Evolutionary conservation across 1,140 invertebrate genomes (phyloP).

Genomic region (Drosophila ogumai): DNA sequence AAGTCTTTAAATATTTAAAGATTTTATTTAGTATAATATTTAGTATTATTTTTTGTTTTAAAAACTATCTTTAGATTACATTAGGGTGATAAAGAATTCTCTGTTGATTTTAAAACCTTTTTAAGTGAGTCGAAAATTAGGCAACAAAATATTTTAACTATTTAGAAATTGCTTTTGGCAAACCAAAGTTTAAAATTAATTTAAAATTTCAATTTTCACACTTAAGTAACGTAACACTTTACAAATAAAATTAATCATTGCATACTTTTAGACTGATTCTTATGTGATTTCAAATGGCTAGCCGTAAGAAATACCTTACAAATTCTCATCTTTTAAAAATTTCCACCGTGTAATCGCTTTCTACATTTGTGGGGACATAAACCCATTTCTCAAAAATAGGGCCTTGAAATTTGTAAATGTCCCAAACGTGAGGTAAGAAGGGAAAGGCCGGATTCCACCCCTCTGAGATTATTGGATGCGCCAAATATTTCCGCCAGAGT

Average conservation of each 20-base stretch:
- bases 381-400: neutral
- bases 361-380: neutral
- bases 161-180: too few relatives aligned
- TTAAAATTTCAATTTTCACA: neutral
- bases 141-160: too few relatives aligned
- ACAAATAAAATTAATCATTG: neutral
- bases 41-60: neutral
- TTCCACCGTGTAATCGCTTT: neutral
- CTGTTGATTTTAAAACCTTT: neutral
- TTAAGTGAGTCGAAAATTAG: too few relatives aligned
- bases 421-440: neutral
- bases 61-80: too few relatives aligned
- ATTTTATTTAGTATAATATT: neutral
- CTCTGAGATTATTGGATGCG: neutral
- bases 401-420: constrained; percentile 1
- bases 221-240: neutral
- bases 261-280: neutral
- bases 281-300: neutral
- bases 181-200: neutral
- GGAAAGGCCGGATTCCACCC: too few relatives aligned
- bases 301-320: neutral
- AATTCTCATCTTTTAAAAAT: neutral
- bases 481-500: constrained; percentile 1
- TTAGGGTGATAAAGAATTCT: neutral
- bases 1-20: neutral